Evolutionary conservation across 2,888 invertebrate species (phyloP), one percentile per base, ranked within the genome.

Genomic region (Platycheirus albimanus): DNA sequence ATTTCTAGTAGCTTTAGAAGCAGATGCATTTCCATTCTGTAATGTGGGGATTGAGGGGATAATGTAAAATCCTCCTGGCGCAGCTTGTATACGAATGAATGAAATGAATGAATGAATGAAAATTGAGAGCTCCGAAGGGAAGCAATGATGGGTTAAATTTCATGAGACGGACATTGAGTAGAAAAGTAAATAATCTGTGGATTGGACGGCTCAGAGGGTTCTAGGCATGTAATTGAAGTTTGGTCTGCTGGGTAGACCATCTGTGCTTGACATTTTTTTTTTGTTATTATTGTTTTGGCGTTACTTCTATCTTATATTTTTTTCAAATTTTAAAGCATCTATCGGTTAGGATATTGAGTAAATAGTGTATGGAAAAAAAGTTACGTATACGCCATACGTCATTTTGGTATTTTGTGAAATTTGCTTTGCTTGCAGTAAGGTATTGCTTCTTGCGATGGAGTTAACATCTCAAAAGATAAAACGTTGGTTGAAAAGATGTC

Each of bases 81-180:
- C n/a, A 28, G 41, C 63, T 56, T 41, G 56, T 10, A 41, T 33
- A 24, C 30, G n/a, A n/a, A n/a, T n/a, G n/a, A n/a, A n/a, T n/a
- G n/a, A n/a, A 33, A 33, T 4, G 61, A 43, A 24, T 58, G 56
- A 51, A 36, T 69, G 76, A 51, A 45, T 61, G 58, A 51, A 63
- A 76, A 71, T 33, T 54, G 58, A 61, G 76, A 70, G 38, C 49
- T 38, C 6, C 47, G 64, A 56, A 36, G 24, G 36, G 63, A 28
- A 69, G 38, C 20, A 45, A 47, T 76, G 76, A 76, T 76, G 66
- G 66, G 76, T 76, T 76, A 61, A 76, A 80, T 80, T 76, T 70
- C 75, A 28, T 36, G 15, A 45, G 45, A 64, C 69, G 28, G 64
- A 64, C 52, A 38, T 54, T 24, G 45, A 8, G 24, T 49, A 10